phyloP scores from a whole-genome alignment of 2,797 vertebrate genomes.

The Acrossocheilus wenchowensis region DNA sequence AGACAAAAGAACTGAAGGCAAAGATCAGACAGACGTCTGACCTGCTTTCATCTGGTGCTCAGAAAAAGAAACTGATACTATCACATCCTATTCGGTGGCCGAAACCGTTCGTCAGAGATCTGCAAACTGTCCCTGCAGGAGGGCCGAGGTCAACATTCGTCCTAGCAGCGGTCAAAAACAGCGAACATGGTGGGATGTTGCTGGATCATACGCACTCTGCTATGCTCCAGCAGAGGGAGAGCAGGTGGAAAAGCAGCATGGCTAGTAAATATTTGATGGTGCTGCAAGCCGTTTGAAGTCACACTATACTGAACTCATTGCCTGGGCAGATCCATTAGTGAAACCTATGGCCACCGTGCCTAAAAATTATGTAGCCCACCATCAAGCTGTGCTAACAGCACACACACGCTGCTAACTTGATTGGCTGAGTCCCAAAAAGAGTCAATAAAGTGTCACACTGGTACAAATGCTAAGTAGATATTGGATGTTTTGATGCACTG shows the following conservation, averaged over 20 bases:
- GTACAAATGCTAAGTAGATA: slow-evolving; percentile 64
- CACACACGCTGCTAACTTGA: slow-evolving; percentile 48
- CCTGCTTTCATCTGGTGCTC: neutral
- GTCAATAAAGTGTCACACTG: slow-evolving; percentile 61
- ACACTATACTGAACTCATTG: slow-evolving; percentile 53
- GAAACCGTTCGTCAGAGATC: neutral
- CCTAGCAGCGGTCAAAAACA: slow-evolving; percentile 33
- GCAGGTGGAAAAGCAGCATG: slow-evolving; percentile 67
- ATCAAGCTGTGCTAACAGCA: slow-evolving; percentile 32
- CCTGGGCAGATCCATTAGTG: slow-evolving; percentile 31
- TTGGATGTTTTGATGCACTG: slow-evolving; percentile 68
- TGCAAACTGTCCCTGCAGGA: neutral
- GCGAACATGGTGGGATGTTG: slow-evolving; percentile 21
- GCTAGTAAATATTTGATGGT: slow-evolving; percentile 75
- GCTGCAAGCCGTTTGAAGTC: slow-evolving; percentile 69
- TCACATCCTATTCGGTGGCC: neutral
- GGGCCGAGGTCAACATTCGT: slow-evolving; percentile 39
- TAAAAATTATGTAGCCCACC: neutral
- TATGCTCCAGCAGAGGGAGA: slow-evolving; percentile 50
- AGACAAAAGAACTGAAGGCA: neutral
- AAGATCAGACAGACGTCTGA: neutral
- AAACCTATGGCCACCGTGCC: neutral
- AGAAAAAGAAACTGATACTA: neutral
- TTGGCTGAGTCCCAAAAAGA: slow-evolving; percentile 62
- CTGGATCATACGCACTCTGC: slow-evolving; percentile 32